Conservation (phyloP, 1,140 invertebrate genomes). For the Bradynema listronoti region DNA sequence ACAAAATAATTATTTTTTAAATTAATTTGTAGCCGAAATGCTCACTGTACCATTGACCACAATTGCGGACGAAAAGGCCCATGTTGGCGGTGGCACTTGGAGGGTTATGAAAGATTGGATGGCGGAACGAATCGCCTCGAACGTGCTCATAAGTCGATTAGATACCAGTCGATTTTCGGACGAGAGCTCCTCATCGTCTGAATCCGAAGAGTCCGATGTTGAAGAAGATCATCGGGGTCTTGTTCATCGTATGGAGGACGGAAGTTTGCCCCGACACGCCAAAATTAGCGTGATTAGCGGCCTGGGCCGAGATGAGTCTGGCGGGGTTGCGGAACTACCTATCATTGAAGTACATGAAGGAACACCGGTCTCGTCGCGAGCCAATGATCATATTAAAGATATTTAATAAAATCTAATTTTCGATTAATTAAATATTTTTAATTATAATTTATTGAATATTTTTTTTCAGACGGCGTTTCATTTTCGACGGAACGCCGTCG, state of each 20-base stretch:
- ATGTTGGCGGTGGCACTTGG: slow-evolving; percentile 16
- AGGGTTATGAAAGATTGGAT: slow-evolving; percentile 44
- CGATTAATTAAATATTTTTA: not conserved
- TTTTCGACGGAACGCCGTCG: not conserved
- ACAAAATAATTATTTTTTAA: slow-evolving; percentile 2
- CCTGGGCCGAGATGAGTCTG: not conserved
- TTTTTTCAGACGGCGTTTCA: not conserved
- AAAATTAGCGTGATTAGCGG: slow-evolving; percentile 3
- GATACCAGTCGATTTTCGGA: slow-evolving; percentile 28
- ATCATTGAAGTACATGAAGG: slow-evolving; percentile 20
- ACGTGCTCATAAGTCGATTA: slow-evolving; percentile 29
- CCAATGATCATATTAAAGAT: slow-evolving; percentile 3
- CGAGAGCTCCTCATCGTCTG: slow-evolving; percentile 20
- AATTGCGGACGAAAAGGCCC: slow-evolving; percentile 19
- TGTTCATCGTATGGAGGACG: not conserved
- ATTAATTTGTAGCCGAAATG: slow-evolving; percentile 24
- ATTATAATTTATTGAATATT: not conserved
- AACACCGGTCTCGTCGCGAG: slow-evolving; percentile 9
- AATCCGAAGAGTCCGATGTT: slow-evolving; percentile 20
- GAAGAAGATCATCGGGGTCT: slow-evolving; percentile 4
- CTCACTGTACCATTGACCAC: slow-evolving; percentile 45
- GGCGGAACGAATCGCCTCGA: slow-evolving; percentile 39
- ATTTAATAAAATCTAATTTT: not conserved
- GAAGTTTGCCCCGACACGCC: not conserved
- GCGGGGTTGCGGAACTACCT: slow-evolving; percentile 6